These are phyloP conservation scores for Portevinia maculata DNA, from an alignment of 2,888 invertebrate species.

Conservation along the genomic window DNA sequence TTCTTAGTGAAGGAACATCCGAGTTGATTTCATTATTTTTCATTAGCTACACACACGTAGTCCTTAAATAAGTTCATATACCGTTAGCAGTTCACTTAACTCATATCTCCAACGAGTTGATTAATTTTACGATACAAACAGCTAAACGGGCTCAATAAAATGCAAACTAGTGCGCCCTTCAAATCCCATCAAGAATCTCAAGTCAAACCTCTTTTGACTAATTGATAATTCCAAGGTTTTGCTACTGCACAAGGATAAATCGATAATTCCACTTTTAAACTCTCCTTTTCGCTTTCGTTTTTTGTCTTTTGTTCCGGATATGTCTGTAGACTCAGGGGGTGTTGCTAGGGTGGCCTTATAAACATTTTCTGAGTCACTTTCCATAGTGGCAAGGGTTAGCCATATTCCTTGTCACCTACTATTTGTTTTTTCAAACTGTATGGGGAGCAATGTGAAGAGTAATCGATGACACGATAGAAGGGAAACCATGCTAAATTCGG, in stretches of 20 bases:
- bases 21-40: no score
- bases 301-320: constrained; percentile 36
- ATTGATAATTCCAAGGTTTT: constrained; percentile 68
- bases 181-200: constrained; percentile 45
- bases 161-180: constrained; percentile 54
- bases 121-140: constrained; percentile 30
- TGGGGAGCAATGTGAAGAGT: constrained; percentile 31
- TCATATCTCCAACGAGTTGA: constrained; percentile 29
- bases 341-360: constrained; percentile 54
- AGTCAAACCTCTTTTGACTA: constrained; percentile 30
- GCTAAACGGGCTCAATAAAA: constrained; percentile 30
- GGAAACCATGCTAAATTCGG: constrained; percentile 49
- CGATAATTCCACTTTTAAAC: constrained; percentile 65
- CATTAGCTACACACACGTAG: no score
- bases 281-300: constrained; percentile 56
- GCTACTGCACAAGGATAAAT: constrained; percentile 56
- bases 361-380: constrained; percentile 65
- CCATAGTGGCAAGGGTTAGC: constrained; percentile 54
- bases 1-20: no score
- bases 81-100: neutral
- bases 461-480: constrained; percentile 53
- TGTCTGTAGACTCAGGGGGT: constrained; percentile 36
- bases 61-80: neutral
- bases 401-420: constrained; percentile 48
- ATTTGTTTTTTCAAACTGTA: constrained; percentile 18